Percentiles rank a stretch among this genome's conserved stretches.
Evolutionary conservation across 2,113 vertebrate genomes (phyloP).

Genomic region (Tapirus terrestris): DNA sequence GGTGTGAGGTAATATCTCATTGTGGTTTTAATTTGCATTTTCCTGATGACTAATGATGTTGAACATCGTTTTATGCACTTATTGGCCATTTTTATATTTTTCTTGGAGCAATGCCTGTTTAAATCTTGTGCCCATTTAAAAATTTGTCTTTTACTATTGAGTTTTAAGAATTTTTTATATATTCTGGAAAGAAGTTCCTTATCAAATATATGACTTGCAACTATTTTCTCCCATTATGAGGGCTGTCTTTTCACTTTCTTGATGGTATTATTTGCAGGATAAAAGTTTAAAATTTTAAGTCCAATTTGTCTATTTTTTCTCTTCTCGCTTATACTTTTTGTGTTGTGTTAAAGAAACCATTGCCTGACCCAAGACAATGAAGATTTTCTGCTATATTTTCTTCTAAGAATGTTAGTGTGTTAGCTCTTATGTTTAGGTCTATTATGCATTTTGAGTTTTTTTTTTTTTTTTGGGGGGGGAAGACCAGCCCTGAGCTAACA

Average conservation of each 20-base stretch:
- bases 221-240: not conserved
- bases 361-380: not conserved
- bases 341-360: not conserved
- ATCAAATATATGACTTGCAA: not conserved
- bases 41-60: not conserved
- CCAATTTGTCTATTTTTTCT: not conserved
- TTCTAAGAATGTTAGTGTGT: not conserved
- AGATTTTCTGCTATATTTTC: not conserved
- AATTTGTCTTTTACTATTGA: not conserved
- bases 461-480: too few relatives aligned
- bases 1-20: not conserved
- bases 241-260: not conserved
- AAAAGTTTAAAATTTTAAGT: not conserved
- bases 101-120: not conserved
- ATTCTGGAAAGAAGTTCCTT: not conserved
- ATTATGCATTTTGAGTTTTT: not conserved
- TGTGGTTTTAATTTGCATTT: conserved; percentile 7
- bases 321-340: not conserved
- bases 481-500: too few relatives aligned
- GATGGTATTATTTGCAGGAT: not conserved
- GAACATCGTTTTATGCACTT: not conserved
- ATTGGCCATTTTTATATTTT: not conserved
- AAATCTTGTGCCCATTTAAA: not conserved
- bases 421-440: not conserved
- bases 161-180: conserved; percentile 12